Base-by-base conservation (phyloP, 2,888 invertebrate species). In the Philereme transversata region DNA sequence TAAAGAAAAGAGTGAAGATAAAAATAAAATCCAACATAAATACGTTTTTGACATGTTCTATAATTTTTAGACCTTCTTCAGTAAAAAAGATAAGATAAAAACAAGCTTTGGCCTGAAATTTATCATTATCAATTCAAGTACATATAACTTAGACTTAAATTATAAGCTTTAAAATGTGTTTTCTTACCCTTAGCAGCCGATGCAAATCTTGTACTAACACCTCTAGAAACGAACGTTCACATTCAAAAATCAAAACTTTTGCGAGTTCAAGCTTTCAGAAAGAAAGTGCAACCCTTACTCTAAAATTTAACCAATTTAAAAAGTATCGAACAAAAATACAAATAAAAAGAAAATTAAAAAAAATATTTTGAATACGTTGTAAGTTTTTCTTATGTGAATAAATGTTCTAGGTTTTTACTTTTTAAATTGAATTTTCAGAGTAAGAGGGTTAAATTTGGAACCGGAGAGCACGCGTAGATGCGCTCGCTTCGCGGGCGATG, bases 401-500 rank as follows among this genome's bases (percentile, higher is more conserved):
- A 45, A 44, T 45, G 44, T n/a, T 35, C 9, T 22, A 38, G 11
- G 34, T 22, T 44, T 44, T 45, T 51, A 50, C 50, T 57, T 57
- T 62, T 62, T 54, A 53, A 62, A 54, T 51, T 57, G 57, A 50
- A 53, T 43, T 58, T 54, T 56, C 40, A 58, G 48, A 59, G 60
- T 51, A 41, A 52, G 56, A 55, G 53, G 50, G 56, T 46, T 47
- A 51, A 38, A 49, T 43, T 11, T 4, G 33, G 51, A 56, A 62
- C 55, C 51, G 52, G 46, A 48, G 59, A 54, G 55, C 46, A 59
- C 61, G 57, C 65, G 57, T 51, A 54, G 67, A 67, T 65, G 67
- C 61, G 68, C 60, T 62, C 65, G 64, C 59, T 51, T 53, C 70
- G 68, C 68, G 61, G 57, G 46, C 62, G 65, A 60, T 60, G 64